These are phyloP conservation scores for Prolemur simus DNA, from an alignment of 2,113 vertebrate species.

Conservation along the genomic window DNA sequence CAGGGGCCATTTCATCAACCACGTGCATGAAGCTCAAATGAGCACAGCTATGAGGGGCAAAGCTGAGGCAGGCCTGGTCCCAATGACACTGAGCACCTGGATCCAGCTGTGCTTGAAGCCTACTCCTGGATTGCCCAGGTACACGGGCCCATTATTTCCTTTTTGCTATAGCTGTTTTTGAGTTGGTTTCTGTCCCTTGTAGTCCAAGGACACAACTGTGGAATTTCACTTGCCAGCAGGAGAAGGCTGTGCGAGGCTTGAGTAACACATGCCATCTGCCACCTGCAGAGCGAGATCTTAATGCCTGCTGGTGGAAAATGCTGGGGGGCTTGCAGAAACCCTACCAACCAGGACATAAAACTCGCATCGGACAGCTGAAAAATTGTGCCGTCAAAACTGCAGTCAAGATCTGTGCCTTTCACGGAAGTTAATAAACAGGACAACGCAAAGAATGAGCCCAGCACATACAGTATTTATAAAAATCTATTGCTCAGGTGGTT, in stretches of 20 bases:
- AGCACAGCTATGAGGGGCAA: neutral
- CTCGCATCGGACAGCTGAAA: neutral
- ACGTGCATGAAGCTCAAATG: neutral
- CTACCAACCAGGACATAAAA: neutral
- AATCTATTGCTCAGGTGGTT: neutral
- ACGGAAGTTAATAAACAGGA: neutral
- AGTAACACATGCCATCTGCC: fast-evolving
- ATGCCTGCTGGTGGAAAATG: neutral
- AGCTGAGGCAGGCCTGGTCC: neutral
- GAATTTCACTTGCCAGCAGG: neutral
- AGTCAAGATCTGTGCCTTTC: neutral
- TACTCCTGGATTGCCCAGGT: neutral
- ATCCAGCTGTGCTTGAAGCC: fast-evolving
- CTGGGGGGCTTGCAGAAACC: neutral
- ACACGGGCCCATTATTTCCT: too few species aligned
- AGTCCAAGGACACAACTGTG: neutral
- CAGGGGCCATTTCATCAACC: neutral
- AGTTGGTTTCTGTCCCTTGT: neutral
- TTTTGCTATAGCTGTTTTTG: neutral
- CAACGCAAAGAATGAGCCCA: fast-evolving
- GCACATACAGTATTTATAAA: fast-evolving
- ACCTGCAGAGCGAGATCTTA: neutral
- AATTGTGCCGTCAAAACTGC: neutral
- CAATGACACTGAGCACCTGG: too few species aligned
- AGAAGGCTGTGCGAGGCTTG: neutral